phyloP scores from a whole-genome alignment of 2,797 vertebrate species.

The Lophius americanus region DNA sequence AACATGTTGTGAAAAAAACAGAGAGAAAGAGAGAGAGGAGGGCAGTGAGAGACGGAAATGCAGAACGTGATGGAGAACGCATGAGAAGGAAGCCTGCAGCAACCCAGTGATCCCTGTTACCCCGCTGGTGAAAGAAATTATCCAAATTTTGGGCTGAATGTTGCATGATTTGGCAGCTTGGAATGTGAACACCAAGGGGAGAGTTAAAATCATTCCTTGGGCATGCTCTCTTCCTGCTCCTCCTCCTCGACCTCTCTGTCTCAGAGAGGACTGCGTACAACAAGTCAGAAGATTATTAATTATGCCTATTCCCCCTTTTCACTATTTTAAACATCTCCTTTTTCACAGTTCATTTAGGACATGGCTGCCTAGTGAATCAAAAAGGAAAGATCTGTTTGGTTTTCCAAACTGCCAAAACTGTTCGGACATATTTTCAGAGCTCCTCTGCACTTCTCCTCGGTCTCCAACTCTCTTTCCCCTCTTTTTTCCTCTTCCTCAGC shows the following conservation, averaged over 20 bases:
- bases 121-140: constrained; percentile 53
- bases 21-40: neutral
- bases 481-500: constrained; percentile 46
- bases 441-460: constrained; percentile 32
- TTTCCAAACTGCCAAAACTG: constrained; percentile 22
- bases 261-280: constrained; percentile 37
- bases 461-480: constrained; percentile 41
- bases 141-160: constrained; percentile 53
- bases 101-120: constrained; percentile 41
- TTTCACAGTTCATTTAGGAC: constrained; percentile 33
- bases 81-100: neutral
- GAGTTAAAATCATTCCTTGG: constrained; percentile 73
- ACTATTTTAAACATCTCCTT: constrained; percentile 37
- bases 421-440: constrained; percentile 53
- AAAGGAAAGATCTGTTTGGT: constrained; percentile 33
- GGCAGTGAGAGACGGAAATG: neutral
- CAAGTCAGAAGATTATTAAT: constrained; percentile 61
- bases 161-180: constrained; percentile 68
- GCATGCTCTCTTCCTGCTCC: constrained; percentile 41
- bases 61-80: neutral
- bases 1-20: constrained; percentile 11
- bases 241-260: constrained; percentile 20
- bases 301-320: constrained; percentile 37
- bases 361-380: too few relatives aligned
- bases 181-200: constrained; percentile 77